Evolutionary conservation across 2,113 vertebrate genomes (phyloP), one percentile per base, ranked within the genome.

Genomic region (Chionomys nivalis): DNA sequence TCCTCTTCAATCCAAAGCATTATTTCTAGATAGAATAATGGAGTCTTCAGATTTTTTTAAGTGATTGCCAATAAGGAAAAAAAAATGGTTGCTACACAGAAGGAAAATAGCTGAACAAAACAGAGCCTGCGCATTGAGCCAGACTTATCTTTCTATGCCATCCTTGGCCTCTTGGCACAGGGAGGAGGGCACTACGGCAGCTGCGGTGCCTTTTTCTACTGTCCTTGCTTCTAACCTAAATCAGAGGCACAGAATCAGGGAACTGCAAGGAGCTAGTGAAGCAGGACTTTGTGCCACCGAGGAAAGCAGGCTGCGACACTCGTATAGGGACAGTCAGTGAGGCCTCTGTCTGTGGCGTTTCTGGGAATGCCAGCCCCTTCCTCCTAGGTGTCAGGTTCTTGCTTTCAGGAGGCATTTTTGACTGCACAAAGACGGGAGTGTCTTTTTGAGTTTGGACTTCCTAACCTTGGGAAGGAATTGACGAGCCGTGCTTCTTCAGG

Each of bases 381-480:
- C 63, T 49, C 44, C 72, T 92, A 55, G 28, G 44, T 91, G 31
- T 7, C 13, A 9, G 58, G 47, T 75, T 94, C 68, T 70, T 78
- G 85, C 55, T 97, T 95, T 92, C 61, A 66, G 87, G 61, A 81
- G 17, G 61, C 68, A 49, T 87, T 79, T 95, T 90, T 96, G 70
- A 36, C 82, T 85, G 66, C 92, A 66, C 31, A 65, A 44, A 68
- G 73, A 94, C 19, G 93, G 92, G 90, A 97, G 93, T 90, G 94
- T 89, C 95, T 96, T 97, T 97, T 95, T 93, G 96, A 96, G 94
- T 96, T 93, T 98, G 92, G 95, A 63, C 97, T 97, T 95, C 82
- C 92, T 96, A 98, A 97, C 96, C 96, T 98, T 95, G 95, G 97
- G 95, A 95, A 96, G 90, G 96, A 97, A 90, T 96, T 97, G 97